Conservation (phyloP, 2,888 invertebrate genomes). For the Rhamnusium bicolor region DNA sequence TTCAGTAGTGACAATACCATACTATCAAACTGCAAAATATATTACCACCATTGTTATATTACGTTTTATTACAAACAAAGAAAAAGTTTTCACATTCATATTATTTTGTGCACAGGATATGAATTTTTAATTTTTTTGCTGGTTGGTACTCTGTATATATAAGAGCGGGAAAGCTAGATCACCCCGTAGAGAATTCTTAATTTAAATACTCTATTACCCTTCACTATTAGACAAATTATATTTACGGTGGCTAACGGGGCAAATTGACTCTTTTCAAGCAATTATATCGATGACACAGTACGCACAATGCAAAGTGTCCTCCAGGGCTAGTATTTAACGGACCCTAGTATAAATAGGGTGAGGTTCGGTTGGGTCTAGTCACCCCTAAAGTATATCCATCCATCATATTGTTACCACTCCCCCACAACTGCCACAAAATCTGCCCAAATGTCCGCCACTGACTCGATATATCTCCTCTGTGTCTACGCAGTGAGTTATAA, state of each 20-base stretch:
- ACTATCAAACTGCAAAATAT: too few species aligned
- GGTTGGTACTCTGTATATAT: too few species aligned
- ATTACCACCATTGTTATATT: too few species aligned
- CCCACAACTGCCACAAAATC: constrained; percentile 64
- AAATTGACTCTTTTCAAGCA: constrained; percentile 61
- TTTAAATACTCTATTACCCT: constrained; percentile 33
- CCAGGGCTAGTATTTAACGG: constrained; percentile 55
- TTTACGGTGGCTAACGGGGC: constrained; percentile 53
- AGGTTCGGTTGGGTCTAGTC: constrained; percentile 55
- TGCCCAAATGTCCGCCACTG: constrained; percentile 52
- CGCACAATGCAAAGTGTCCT: constrained; percentile 55
- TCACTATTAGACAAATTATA: constrained; percentile 45
- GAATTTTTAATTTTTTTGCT: too few species aligned
- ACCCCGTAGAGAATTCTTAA: background rate
- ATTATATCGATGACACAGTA: constrained; percentile 61
- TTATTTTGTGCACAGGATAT: too few species aligned
- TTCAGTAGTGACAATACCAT: too few species aligned
- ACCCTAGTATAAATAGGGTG: constrained; percentile 54
- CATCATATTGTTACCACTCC: constrained; percentile 65
- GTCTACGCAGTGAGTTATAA: constrained; percentile 22
- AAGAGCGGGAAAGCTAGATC: too few species aligned
- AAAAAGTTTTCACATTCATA: too few species aligned
- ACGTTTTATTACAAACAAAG: too few species aligned
- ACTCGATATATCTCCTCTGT: background rate
- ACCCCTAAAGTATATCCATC: constrained; percentile 59